A percentile compares a stretch with the other conserved stretches of the same genome.
phyloP scores from a whole-genome alignment of 1,140 invertebrate genomes.

The Archivesica marissinica region DNA sequence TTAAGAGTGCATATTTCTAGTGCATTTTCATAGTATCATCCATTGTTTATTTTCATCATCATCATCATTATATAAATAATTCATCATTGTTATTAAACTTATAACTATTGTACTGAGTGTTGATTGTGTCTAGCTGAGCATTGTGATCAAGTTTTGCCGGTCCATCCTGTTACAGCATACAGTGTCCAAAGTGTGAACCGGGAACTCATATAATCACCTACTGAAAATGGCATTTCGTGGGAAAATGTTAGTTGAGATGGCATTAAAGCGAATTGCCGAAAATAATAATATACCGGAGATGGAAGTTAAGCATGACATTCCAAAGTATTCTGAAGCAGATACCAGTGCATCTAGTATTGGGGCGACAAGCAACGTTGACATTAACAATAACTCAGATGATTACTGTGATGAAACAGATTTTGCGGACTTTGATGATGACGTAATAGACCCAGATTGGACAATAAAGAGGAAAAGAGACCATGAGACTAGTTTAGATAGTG shows the following conservation, averaged over 20 bases:
- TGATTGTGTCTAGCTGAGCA: too few relatives aligned
- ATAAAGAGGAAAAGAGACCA: not conserved
- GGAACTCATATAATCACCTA: not conserved
- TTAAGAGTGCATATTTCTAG: too few relatives aligned
- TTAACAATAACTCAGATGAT: constrained; percentile 1
- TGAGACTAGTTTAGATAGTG: not conserved
- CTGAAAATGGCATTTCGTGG: not conserved
- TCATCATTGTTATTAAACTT: too few relatives aligned
- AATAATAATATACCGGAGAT: not conserved
- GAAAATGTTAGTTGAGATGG: not conserved
- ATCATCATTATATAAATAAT: too few relatives aligned
- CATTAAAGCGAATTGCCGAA: not conserved
- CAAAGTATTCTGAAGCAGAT: not conserved
- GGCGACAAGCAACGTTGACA: not conserved
- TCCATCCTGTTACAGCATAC: too few relatives aligned
- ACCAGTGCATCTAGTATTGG: not conserved
- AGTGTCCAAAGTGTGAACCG: constrained; percentile 1
- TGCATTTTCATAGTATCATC: too few relatives aligned
- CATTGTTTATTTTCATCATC: too few relatives aligned
- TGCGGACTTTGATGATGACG: constrained; percentile 16
- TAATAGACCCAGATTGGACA: constrained; percentile 27
- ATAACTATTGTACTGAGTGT: too few relatives aligned
- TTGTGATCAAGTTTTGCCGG: too few relatives aligned
- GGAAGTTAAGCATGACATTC: not conserved
- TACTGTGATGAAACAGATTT: not conserved